Conservation (phyloP, 2,113 vertebrate genomes). For the Aegypius monachus region DNA sequence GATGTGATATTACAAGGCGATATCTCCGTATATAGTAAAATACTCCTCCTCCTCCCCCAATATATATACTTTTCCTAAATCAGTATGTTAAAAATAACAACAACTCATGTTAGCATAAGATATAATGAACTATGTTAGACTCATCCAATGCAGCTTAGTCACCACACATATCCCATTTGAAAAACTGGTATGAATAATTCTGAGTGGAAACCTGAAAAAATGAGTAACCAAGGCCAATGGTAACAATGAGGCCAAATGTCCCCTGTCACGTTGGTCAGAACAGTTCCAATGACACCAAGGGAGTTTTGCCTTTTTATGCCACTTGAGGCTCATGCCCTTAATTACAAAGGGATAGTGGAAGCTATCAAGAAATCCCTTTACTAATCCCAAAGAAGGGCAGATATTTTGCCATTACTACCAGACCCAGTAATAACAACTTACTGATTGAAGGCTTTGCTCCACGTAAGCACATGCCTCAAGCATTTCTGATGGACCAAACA, state of each 20-base stretch:
- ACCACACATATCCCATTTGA: not conserved
- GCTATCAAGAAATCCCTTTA: not conserved
- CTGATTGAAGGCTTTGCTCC: not conserved
- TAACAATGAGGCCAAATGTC: not conserved
- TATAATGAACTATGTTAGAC: not conserved
- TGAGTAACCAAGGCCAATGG: not conserved
- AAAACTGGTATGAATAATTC: slow-evolving; percentile 4
- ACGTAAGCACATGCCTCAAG: not conserved
- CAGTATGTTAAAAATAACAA: not conserved
- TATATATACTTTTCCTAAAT: not conserved
- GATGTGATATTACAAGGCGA: not conserved
- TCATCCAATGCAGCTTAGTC: not conserved
- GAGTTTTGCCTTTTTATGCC: not conserved
- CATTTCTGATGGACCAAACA: not conserved
- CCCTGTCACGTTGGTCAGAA: rapidly evolving
- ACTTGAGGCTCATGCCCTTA: not conserved
- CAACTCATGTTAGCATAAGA: not conserved
- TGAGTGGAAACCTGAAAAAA: slow-evolving; percentile 22
- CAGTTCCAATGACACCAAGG: not conserved
- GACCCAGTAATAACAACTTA: not conserved
- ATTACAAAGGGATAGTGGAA: not conserved
- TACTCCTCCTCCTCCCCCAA: not conserved
- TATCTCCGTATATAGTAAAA: not conserved
- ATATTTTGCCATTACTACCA: not conserved
- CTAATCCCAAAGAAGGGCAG: not conserved